Conservation (phyloP, 2,888 invertebrate species). For the Spialia ferax region DNA sequence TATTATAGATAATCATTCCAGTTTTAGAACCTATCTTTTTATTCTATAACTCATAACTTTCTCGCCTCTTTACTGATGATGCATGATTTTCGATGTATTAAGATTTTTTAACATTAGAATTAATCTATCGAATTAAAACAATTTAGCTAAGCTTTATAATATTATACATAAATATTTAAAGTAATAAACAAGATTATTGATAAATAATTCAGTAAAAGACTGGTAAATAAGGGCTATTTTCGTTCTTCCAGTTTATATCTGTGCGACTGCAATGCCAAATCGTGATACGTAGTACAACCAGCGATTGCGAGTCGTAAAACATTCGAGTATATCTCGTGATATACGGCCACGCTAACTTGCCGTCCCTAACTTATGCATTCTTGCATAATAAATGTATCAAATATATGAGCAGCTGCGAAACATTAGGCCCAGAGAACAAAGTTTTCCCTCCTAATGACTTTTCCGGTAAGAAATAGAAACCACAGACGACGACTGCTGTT, state of each 20-base stretch:
- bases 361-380: slow-evolving; percentile 25
- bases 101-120: too few relatives aligned
- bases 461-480: slow-evolving; percentile 27
- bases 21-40: too few relatives aligned
- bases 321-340: slow-evolving; percentile 34
- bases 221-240: too few relatives aligned
- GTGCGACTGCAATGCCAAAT: slow-evolving; percentile 14
- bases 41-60: too few relatives aligned
- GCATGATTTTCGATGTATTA: too few relatives aligned
- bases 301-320: slow-evolving; percentile 15
- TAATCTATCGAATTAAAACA: too few relatives aligned
- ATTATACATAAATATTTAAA: too few relatives aligned
- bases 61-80: too few relatives aligned
- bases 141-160: too few relatives aligned
- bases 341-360: slow-evolving; percentile 44
- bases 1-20: too few relatives aligned
- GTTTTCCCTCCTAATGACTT: slow-evolving; percentile 29
- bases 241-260: not conserved
- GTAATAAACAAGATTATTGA: too few relatives aligned
- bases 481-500: slow-evolving; percentile 7
- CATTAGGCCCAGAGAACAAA: slow-evolving; percentile 27
- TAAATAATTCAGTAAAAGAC: too few relatives aligned
- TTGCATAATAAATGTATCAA: slow-evolving; percentile 29
- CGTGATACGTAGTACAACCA: slow-evolving; percentile 18
- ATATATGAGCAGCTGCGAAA: slow-evolving; percentile 22